Evolutionary conservation across 2,888 invertebrate species (phyloP), one percentile per base, ranked within the genome.

Genomic region (Scrobipalpa atriplicella): DNA sequence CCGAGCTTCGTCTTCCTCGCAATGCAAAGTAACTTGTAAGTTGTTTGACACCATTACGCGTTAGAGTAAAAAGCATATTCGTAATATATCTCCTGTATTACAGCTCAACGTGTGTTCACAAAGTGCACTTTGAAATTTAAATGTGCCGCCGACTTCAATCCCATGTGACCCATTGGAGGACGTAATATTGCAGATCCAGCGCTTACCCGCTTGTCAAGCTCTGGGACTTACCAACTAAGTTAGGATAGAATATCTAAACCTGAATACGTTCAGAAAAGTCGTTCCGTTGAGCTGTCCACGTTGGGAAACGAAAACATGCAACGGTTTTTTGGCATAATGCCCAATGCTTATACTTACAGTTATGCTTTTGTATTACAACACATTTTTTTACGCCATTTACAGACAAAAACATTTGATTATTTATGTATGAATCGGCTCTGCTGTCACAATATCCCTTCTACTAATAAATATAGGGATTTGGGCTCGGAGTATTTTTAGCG

Each of bases 81-180:
- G 10, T 47, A 16, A 47, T 54, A 21, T 21, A 54, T 54, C 54
- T 54, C 19, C 16, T 18, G 54, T 47, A 47, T 10, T 47, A 10
- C 10, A 56, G 21, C 54, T 21, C 54, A 56, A 56, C 36, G 56
- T 29, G 56, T 56, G 36, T 29, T 56, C 56, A 29, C 21, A 43
- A 43, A 13, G 38, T 66, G 63, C 63, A 66, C 63, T 63, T 66
- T 38, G 47, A 63, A 67, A 67, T 67, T 56, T 67, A 64, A 64
- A 67, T 67, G 60, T 64, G 47, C 19, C 43, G 39, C 51, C 16
- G 60, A 63, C 63, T 67, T 38, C 38, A 64, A 39, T 60, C 67
- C 64, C 67, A 11, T 10, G 67, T 43, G 64, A 60, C 67, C 60
- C 63, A 51, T 67, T 39, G 43, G 36, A 36, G 66, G 43, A 66